These are phyloP conservation scores for Gastrophryne carolinensis DNA, from an alignment of 2,797 vertebrate species.

Conservation along the genomic window DNA sequence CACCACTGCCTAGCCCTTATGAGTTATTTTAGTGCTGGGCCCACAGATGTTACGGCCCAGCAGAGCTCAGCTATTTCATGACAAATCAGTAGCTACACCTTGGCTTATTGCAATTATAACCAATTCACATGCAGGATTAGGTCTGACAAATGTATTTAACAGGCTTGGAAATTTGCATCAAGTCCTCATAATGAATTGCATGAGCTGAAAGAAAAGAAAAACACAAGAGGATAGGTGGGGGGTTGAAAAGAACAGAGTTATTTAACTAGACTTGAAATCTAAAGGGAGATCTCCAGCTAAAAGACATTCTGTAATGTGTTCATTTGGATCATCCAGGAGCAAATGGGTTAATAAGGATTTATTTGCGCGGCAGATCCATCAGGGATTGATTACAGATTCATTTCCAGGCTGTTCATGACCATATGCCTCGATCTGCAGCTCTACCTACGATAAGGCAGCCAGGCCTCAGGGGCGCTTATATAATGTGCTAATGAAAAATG, in stretches of 20 bases:
- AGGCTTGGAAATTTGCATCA: slow-evolving; percentile 50
- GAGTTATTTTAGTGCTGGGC: slow-evolving; percentile 28
- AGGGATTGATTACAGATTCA: slow-evolving; percentile 36
- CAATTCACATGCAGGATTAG: slow-evolving; percentile 52
- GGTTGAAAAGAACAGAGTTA: slow-evolving; percentile 33
- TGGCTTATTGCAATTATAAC: slow-evolving; percentile 55
- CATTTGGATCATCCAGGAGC: slow-evolving; percentile 36
- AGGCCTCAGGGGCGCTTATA: slow-evolving; percentile 29
- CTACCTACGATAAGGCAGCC: slow-evolving; percentile 31
- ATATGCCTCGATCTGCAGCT: slow-evolving; percentile 32
- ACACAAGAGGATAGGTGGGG: slow-evolving; percentile 30
- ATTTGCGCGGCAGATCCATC: slow-evolving; percentile 40
- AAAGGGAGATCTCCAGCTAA: slow-evolving; percentile 23
- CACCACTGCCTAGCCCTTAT: slow-evolving; percentile 21
- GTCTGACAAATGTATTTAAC: slow-evolving; percentile 53
- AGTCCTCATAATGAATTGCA: slow-evolving; percentile 57
- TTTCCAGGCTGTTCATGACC: slow-evolving; percentile 26
- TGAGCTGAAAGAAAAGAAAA: slow-evolving; percentile 32
- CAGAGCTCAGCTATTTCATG: slow-evolving; percentile 45
- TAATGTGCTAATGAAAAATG: slow-evolving; percentile 41
- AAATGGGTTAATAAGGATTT: slow-evolving; percentile 49
- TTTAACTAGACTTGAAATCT: slow-evolving; percentile 39
- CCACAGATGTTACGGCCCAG: slow-evolving; percentile 35
- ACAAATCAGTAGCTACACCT: slow-evolving; percentile 49
- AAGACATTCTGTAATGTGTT: slow-evolving; percentile 28